Evolutionary conservation across 1,140 invertebrate genomes (phyloP), one percentile per base, ranked within the genome.

Genomic region (Meloidogyne hapla): DNA sequence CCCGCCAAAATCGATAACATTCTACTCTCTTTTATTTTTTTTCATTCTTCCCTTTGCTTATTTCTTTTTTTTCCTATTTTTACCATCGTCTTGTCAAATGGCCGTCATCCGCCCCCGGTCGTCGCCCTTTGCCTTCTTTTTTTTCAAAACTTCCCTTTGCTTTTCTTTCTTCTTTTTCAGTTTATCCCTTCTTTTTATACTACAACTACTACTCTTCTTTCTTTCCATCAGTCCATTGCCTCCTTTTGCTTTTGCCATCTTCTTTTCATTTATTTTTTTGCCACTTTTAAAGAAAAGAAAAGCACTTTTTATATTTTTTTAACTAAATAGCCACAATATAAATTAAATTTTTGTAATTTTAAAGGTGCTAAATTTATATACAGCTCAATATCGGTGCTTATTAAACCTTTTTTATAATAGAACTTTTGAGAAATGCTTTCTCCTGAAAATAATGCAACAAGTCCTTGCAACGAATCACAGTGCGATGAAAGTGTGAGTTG

Each of bases 401-500:
- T 56, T 56, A 56, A n/a, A 56, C 48, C 18, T 56, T n/a, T 56
- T 56, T n/a, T n/a, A 15, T 15, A 18, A 48, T 5, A 33, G 8
- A 66, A 13, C 15, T 28, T 66, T 66, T 68, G 3, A 21, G 12
- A 61, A 12, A 73, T 73, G 70, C 23, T 73, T 73, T 64, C 70
- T 23, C 56, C 70, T 26, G 70, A 62, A 73, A 73, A 73, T 38
- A 72, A 72, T 62, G 56, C 18, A 21, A 72, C 23, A 40, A 73
- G 70, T 73, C 70, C 56, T 21, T 61, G 48, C 48, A 56, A 56
- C 15, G 69, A 73, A 8, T 73, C 70, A 23, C 26, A 73, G 21
- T 73, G 70, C 8, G 70, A 61, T 63, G 70, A 64, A 21, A 73
- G 70, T 73, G 70, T 73, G 28, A 63, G 70, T 73, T 73, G 5